Evolutionary conservation across 2,113 vertebrate species (phyloP).

Genomic region (Maccullochella peelii): DNA sequence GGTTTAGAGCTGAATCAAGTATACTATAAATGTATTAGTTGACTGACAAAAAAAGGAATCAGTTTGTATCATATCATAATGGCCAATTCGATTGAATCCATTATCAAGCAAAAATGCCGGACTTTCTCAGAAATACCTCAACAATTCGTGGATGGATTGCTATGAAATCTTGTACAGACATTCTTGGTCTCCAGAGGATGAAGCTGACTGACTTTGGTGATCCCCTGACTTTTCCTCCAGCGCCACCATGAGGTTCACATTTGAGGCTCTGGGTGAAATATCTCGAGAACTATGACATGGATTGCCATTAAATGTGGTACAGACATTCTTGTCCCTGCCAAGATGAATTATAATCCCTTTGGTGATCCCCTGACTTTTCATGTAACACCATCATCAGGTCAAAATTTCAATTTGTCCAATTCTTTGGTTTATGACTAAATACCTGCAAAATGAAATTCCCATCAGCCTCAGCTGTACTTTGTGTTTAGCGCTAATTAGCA

Average conservation of each 20-base stretch:
- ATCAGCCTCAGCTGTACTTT: not conserved
- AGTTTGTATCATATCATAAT: not conserved
- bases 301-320: not conserved
- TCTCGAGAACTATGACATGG: not conserved
- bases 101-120: not conserved
- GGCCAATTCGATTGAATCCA: rapidly evolving
- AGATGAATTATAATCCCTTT: not conserved
- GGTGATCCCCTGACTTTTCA: not conserved
- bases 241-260: not conserved
- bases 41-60: not conserved
- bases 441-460: not conserved
- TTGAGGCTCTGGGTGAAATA: not conserved
- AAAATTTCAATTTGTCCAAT: not conserved
- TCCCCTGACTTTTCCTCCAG: not conserved
- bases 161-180: not conserved
- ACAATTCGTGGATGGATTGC: not conserved
- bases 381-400: not conserved
- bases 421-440: not conserved
- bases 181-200: not conserved
- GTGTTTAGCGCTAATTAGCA: not conserved
- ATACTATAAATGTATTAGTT: not conserved
- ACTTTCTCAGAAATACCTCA: not conserved
- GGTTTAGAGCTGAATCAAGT: not conserved
- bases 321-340: not conserved
- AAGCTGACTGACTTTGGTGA: not conserved